Evolutionary conservation across 2,113 vertebrate species (phyloP).

Genomic region (Anarrhichthys ocellatus): DNA sequence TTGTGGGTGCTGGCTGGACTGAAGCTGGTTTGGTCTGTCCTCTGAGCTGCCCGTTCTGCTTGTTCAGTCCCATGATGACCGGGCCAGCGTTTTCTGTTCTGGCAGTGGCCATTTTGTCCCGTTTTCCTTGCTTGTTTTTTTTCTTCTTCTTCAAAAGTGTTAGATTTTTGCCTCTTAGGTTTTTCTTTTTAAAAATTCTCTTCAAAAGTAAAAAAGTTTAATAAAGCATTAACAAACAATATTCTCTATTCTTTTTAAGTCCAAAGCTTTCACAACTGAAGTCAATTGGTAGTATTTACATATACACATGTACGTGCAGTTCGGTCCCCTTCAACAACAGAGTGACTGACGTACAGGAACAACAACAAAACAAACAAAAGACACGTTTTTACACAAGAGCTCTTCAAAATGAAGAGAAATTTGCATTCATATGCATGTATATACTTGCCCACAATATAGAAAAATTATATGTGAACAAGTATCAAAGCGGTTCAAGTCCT

Average conservation of each 20-base stretch:
- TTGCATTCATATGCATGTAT: conserved; percentile 82
- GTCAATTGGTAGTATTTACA: conserved; percentile 79
- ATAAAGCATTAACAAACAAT: conserved; percentile 82
- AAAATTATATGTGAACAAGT: conserved; percentile 85
- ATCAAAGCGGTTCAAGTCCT: conserved; percentile 80
- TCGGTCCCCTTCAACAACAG: conserved; percentile 79
- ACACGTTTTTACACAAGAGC: conserved; percentile 72
- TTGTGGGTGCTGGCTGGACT: conserved; percentile 69
- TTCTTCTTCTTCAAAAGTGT: conserved; percentile 43
- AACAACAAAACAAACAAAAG: conserved; percentile 52
- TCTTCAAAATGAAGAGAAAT: conserved; percentile 87
- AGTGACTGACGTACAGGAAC: conserved; percentile 76
- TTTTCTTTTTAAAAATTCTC: conserved; percentile 74
- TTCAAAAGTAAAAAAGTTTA: conserved; percentile 77
- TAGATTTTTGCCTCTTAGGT: conserved; percentile 65
- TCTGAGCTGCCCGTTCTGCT: conserved; percentile 84
- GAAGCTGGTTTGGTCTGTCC: conserved; percentile 80
- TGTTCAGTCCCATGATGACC: conserved; percentile 81
- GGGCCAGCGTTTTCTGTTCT: conserved; percentile 81
- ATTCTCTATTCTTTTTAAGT: conserved; percentile 72
- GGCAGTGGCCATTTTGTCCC: conserved; percentile 76
- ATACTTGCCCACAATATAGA: conserved; percentile 83
- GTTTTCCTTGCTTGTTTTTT: conserved; percentile 19
- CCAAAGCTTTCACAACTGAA: conserved; percentile 72
- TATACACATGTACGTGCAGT: conserved; percentile 77